These are phyloP conservation scores for Halcyon badia DNA, from an alignment of 2,797 vertebrate species.

Conservation along the genomic window DNA sequence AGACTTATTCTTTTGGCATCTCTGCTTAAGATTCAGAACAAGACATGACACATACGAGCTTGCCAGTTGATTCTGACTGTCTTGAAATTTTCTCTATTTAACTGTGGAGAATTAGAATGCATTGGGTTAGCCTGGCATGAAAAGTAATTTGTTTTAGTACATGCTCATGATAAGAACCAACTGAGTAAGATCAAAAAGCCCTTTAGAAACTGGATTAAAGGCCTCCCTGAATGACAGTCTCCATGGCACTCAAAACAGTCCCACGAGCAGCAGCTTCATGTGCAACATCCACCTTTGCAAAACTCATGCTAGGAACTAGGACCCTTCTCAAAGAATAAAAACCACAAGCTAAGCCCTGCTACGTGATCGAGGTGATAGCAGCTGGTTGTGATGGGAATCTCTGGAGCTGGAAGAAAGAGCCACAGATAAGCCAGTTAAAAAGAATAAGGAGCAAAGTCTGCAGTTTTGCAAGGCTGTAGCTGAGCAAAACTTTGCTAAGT, in stretches of 20 bases:
- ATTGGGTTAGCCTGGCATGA: background rate
- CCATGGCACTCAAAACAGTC: background rate
- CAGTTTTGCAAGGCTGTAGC: background rate
- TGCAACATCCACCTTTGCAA: background rate
- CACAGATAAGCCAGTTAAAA: background rate
- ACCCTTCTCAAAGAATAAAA: background rate
- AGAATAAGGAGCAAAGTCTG: background rate
- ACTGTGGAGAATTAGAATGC: background rate
- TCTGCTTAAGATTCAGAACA: constrained; percentile 9
- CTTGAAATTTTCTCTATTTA: constrained; percentile 21
- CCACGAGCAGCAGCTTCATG: background rate
- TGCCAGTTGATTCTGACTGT: background rate
- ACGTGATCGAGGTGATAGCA: background rate
- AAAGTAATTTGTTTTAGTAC: constrained; percentile 38
- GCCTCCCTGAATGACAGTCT: background rate
- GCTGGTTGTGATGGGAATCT: background rate
- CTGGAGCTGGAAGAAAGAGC: background rate
- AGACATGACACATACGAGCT: background rate
- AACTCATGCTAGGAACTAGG: background rate
- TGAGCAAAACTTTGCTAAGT: background rate
- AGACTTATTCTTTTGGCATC: background rate
- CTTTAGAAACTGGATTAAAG: constrained; percentile 15
- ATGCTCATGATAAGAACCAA: background rate
- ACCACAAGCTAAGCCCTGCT: background rate
- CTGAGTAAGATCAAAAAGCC: background rate